These are phyloP conservation scores for Alligator sinensis DNA, from an alignment of 2,113 vertebrate species.

Conservation along the genomic window DNA sequence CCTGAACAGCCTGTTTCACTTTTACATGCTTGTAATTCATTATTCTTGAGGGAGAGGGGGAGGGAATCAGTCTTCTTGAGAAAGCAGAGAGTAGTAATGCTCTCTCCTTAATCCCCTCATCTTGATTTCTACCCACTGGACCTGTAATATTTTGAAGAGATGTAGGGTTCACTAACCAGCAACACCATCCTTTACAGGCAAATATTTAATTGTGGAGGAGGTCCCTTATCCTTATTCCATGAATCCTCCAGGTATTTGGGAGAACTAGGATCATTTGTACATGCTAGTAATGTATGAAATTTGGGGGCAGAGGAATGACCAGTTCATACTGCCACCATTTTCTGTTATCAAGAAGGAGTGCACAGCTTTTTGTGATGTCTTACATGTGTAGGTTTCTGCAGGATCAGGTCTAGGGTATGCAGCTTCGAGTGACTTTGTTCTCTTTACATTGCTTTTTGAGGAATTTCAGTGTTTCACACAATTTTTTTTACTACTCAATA, in stretches of 20 bases:
- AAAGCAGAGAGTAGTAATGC: no score
- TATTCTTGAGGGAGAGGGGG: no score
- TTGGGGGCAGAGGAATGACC: background rate
- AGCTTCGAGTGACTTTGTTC: background rate
- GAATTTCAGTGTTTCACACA: rapidly evolving
- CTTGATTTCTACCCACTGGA: no score
- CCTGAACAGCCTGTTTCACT: background rate
- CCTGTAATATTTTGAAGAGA: no score
- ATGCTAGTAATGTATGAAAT: background rate
- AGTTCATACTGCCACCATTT: background rate
- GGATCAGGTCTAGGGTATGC: background rate
- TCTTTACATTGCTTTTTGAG: background rate
- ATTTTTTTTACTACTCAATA: background rate
- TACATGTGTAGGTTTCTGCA: background rate
- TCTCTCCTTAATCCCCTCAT: no score
- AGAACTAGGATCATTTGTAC: background rate
- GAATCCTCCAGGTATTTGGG: background rate
- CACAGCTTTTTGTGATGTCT: background rate
- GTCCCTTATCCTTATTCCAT: background rate
- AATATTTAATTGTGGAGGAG: no score
- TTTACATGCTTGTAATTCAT: no score
- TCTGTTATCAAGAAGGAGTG: background rate
- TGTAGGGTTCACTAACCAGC: no score
- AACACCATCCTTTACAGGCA: no score
- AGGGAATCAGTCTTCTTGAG: no score